These are phyloP conservation scores for Hydropsyche betteni DNA, from an alignment of 2,888 invertebrate species.

Conservation along the genomic window DNA sequence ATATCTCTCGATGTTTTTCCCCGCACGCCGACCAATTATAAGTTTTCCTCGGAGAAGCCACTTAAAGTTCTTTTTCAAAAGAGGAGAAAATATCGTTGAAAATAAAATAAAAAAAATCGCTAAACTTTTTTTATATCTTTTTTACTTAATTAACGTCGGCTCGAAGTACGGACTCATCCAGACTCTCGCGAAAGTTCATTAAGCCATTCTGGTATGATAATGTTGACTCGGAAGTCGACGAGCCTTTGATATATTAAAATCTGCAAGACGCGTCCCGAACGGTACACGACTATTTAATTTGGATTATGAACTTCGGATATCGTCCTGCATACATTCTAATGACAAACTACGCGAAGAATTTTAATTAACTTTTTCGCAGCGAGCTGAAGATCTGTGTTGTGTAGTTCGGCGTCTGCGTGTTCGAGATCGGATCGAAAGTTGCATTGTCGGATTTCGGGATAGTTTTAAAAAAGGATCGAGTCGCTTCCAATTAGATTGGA, in stretches of 20 bases:
- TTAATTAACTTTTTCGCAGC: neutral
- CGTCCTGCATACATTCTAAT: slow-evolving; percentile 2
- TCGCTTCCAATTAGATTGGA: too few species aligned
- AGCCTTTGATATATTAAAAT: slow-evolving; percentile 28
- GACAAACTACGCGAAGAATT: neutral
- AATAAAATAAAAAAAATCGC: neutral
- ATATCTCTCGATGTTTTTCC: slow-evolving; percentile 9
- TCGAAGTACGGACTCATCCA: neutral
- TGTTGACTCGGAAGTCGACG: slow-evolving; percentile 24
- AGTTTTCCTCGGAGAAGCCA: slow-evolving; percentile 29
- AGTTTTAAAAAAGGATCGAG: too few species aligned
- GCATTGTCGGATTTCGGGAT: neutral
- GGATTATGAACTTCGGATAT: slow-evolving; percentile 28
- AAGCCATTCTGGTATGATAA: slow-evolving; percentile 22
- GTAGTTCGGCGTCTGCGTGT: slow-evolving; percentile 10
- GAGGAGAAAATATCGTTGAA: too few species aligned
- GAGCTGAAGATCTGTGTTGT: slow-evolving; percentile 9
- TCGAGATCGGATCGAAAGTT: neutral
- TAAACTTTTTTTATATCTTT: slow-evolving; percentile 13
- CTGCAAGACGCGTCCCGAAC: slow-evolving; percentile 2
- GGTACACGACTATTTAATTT: slow-evolving; percentile 25
- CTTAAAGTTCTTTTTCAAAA: slow-evolving; percentile 8
- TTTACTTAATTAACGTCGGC: slow-evolving; percentile 35
- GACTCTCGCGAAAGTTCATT: slow-evolving; percentile 10
- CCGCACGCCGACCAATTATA: slow-evolving; percentile 34